phyloP scores from a whole-genome alignment of 2,113 vertebrate genomes.

The Ceuthmochares aereus region DNA sequence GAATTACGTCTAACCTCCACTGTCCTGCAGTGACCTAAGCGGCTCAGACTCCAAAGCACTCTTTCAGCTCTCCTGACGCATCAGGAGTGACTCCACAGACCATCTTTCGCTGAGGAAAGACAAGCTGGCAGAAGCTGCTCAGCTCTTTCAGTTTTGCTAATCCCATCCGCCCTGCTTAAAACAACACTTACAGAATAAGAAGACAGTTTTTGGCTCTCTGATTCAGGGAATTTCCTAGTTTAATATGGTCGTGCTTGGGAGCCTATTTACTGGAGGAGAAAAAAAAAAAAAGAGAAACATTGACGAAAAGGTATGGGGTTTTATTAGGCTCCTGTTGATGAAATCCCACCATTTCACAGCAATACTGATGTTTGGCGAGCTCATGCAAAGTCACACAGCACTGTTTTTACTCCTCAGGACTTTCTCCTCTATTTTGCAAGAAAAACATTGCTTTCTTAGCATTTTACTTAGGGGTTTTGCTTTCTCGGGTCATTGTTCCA shows the following conservation, averaged over 20 bases:
- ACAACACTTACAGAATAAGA: not conserved
- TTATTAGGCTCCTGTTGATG: not conserved
- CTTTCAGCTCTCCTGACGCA: not conserved
- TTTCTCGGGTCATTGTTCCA: not conserved
- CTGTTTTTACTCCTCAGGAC: not conserved
- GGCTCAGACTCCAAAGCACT: not conserved
- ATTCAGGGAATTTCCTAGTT: slow-evolving; percentile 28
- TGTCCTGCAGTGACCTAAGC: not conserved
- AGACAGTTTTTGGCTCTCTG: not conserved
- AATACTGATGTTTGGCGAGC: not conserved
- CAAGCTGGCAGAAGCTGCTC: not conserved
- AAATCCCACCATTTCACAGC: not conserved
- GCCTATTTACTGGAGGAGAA: not conserved
- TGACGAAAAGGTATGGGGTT: not conserved
- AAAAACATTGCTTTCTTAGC: not conserved
- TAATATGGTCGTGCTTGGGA: not conserved
- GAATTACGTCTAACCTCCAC: not conserved
- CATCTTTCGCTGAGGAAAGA: not conserved
- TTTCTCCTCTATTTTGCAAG: not conserved
- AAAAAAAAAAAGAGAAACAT: not conserved
- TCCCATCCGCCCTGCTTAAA: not conserved
- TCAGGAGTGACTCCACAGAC: not conserved
- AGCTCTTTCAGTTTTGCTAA: not conserved
- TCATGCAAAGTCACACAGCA: not conserved
- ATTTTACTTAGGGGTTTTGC: not conserved